Base-by-base conservation (phyloP, 2,113 vertebrate genomes). In the Trematocara nigrifrons region DNA sequence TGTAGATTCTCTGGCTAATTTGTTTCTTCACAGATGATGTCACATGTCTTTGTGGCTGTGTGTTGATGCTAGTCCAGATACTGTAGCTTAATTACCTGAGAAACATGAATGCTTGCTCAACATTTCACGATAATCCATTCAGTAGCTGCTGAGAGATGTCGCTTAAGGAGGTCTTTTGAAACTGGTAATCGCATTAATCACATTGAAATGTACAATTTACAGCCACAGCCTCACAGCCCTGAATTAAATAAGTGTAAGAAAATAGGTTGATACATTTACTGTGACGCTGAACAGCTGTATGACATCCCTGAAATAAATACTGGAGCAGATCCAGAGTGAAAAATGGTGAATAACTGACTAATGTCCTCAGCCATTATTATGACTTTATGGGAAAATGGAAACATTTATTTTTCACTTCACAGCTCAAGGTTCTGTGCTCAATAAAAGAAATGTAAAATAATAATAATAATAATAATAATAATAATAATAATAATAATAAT, bases 121-220 rank as follows among this genome's bases (percentile, higher is more conserved):
- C 40, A 47, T 26, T 29, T 74, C 66, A 47, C 0, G 1, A 74
- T 47, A 29, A 74, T 71, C 66, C 8, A 29, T 18, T 26, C 22
- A 47, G 22, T 18, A 29, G 66, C 13, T 29, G 13, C 66, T 29
- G 2, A 47, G 66, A 74, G 8, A 47, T 47, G 20, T 10, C 0
- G 3, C 40, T 74, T 47, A 47, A 74, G 6, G 8, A 47, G 12
- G 20, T 29, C 40, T 74, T 74, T 74, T 29, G 13, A 74, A 74
- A 29, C 22, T 74, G 22, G 13, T 16, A 26, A 47, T 74, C 0
- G 0, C 18, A 6, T 74, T 16, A 47, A 29, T 29, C 8, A 47
- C 42, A 16, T 31, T 18, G 9, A 49, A 40, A 66, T 66, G 4
- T 13, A 40, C 35, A 66, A 66, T 40, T 66, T 66, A 8, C 61